Conservation (phyloP, 2,113 vertebrate genomes). For the Lepidiolamprologus cunningtoni region DNA sequence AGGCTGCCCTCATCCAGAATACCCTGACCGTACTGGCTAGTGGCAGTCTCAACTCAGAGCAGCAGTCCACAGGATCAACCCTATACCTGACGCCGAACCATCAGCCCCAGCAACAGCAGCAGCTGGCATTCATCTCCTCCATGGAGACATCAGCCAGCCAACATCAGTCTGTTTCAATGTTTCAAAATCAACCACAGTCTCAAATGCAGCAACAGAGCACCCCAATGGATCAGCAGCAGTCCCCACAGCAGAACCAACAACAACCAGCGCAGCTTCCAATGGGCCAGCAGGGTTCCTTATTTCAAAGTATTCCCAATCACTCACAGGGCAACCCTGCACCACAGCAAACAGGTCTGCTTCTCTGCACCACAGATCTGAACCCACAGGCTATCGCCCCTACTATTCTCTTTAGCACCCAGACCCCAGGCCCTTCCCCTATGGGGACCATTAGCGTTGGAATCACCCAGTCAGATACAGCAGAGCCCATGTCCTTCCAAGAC, state of each 20-base stretch:
- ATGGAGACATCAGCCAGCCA: slow-evolving; percentile 68
- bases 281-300: slow-evolving; percentile 73
- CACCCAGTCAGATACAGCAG: slow-evolving; percentile 76
- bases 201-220: slow-evolving; percentile 79
- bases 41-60: slow-evolving; percentile 79
- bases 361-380: slow-evolving; percentile 82
- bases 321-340: slow-evolving; percentile 39
- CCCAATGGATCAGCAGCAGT: slow-evolving; percentile 83
- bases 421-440: slow-evolving; percentile 56
- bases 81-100: slow-evolving; percentile 83
- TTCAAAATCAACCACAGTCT: slow-evolving; percentile 71
- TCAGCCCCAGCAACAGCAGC: slow-evolving; percentile 65
- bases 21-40: slow-evolving; percentile 79
- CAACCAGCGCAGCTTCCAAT: slow-evolving; percentile 72
- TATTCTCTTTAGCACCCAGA: slow-evolving; percentile 71
- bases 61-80: slow-evolving; percentile 72
- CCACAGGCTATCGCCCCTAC: slow-evolving; percentile 79
- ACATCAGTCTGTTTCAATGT: slow-evolving; percentile 66
- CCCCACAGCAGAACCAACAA: slow-evolving; percentile 76
- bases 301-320: slow-evolving; percentile 68
- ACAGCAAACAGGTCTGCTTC: slow-evolving; percentile 80
- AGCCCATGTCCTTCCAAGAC: slow-evolving; percentile 95
- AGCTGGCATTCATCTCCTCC: slow-evolving; percentile 86
- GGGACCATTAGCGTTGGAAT: slow-evolving; percentile 69
- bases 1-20: slow-evolving; percentile 83